These are phyloP conservation scores for Mola mola DNA, from an alignment of 2,113 vertebrate genomes.

Conservation along the genomic window DNA sequence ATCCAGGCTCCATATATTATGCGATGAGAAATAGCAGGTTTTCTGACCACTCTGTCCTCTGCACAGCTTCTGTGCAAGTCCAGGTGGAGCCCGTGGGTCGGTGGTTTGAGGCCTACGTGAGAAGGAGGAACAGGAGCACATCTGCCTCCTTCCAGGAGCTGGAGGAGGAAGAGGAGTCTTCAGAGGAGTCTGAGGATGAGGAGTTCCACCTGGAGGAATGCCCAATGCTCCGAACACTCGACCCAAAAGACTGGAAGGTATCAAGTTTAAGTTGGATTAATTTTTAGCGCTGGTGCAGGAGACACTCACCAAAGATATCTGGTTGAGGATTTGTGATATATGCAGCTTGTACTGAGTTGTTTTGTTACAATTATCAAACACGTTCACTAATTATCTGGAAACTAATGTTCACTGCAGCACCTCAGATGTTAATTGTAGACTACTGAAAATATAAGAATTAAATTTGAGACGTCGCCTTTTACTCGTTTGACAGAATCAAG, in stretches of 20 bases:
- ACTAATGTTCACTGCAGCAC: no score
- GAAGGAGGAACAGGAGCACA: conserved; percentile 91
- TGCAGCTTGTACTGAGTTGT: no score
- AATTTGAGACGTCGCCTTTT: not conserved
- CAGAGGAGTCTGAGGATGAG: conserved; percentile 95
- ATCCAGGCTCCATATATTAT: not conserved
- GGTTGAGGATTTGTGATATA: no score
- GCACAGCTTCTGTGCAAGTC: conserved; percentile 88
- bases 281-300: not conserved
- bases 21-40: not conserved
- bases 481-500: conserved; percentile 88
- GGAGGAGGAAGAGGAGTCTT: conserved; percentile 94
- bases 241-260: conserved; percentile 99
- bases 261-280: not conserved
- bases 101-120: conserved; percentile 97
- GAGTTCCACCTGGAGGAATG: conserved; percentile 94
- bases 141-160: conserved; percentile 97
- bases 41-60: not conserved
- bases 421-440: no score
- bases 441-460: no score
- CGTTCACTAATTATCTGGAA: no score
- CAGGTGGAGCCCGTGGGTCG: conserved; percentile 96
- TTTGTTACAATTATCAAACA: no score
- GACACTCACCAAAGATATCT: no score
- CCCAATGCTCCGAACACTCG: conserved; percentile 93